Evolutionary conservation across 2,888 invertebrate genomes (phyloP).

Genomic region (Aelia acuminata): DNA sequence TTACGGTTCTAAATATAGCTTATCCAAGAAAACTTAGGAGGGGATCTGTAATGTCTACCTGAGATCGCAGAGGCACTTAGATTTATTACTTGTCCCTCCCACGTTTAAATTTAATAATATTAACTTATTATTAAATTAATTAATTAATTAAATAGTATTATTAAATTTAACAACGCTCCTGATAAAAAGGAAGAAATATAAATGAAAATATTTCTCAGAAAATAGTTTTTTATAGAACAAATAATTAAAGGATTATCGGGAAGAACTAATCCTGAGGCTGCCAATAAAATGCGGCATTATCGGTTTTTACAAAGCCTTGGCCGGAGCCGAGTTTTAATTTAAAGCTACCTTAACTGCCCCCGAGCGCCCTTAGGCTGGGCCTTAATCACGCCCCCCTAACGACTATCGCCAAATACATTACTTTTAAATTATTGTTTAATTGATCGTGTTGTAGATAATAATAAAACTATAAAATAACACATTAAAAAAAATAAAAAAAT

Average conservation of each 20-base stretch:
- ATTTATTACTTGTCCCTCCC: too few relatives aligned
- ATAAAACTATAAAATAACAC: background rate
- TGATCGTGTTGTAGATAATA: background rate
- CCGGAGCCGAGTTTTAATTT: background rate
- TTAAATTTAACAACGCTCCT: too few relatives aligned
- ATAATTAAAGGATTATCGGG: conserved; percentile 6
- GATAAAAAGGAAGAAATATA: too few relatives aligned
- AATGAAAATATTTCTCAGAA: background rate
- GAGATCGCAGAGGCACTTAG: too few relatives aligned
- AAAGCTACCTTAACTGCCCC: conserved; percentile 35
- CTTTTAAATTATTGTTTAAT: background rate
- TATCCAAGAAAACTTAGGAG: too few relatives aligned
- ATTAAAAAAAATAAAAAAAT: too few relatives aligned
- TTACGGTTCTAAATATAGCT: too few relatives aligned
- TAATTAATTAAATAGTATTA: too few relatives aligned
- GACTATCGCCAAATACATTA: conserved; percentile 5
- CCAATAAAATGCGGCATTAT: conserved; percentile 25
- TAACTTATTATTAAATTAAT: too few relatives aligned
- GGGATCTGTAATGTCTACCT: too few relatives aligned
- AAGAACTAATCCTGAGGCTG: background rate
- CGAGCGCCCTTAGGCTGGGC: background rate
- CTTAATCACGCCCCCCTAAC: conserved; percentile 18
- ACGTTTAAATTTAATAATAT: too few relatives aligned
- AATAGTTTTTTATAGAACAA: background rate
- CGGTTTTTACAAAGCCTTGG: conserved; percentile 38